Base-by-base conservation (phyloP, 64 coral and sea anemone species). In the Stichodactyla mertensii region DNA sequence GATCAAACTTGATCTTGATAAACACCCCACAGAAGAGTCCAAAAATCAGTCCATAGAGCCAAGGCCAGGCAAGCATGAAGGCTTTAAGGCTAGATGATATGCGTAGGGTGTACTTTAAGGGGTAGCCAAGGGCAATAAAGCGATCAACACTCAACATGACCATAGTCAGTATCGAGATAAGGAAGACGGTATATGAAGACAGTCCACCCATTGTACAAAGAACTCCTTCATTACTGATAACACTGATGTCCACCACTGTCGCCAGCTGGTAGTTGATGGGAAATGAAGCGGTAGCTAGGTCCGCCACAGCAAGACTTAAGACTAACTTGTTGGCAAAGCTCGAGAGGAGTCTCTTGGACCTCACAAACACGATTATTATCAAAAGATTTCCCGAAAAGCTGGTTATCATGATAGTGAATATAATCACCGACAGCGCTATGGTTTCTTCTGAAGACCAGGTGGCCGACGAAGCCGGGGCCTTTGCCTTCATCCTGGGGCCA, bases 71-170 rank as follows among this genome's bases (percentile, higher is more conserved):
- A 13, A 81, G 13, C 78, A 81, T 81, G 52, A 81, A 81, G 16
- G 53, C 78, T 81, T 81, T 81, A 4, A 55, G 15, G n/a, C 26
- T 81, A 5, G 20, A 8, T 15, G 51, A 54, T 7, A 81, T 53
- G 16, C 18, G 52, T 19, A 81, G 24, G 26, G n/a, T 55, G 78
- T 81, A 81, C 20, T 81, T 81, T 20, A 81, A 20, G 9, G 78
- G 78, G 14, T 55, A 54, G 2, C 78, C 78, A 53, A 81, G 53
- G 4, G 78, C 78, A 19, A 81, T 53, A 18, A 81, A 81, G 20
- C 78, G 78, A 11, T 81, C 78, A 52, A 81, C n/a, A 23, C 78
- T 81, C 12, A 81, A 28, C 78, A 81, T 81, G 16, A 81, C 78
- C 20, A 53, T 52, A 3, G 78, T 81, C 0, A 81, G 52, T 9